Conservation (phyloP, 2,113 vertebrate species). For the Ceuthmochares aereus region DNA sequence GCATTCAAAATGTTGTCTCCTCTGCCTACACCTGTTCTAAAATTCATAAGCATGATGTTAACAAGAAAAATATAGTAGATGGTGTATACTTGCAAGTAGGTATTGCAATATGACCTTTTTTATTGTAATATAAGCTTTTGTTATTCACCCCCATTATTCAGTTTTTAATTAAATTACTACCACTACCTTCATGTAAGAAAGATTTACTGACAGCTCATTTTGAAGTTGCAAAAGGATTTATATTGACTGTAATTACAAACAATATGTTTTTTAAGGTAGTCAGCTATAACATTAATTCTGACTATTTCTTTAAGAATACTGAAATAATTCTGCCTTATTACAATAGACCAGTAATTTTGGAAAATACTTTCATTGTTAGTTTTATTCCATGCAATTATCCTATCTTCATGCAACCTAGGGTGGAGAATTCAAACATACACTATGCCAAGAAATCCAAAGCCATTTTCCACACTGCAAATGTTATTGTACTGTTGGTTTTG, state of each 20-base stretch:
- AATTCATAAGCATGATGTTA: neutral
- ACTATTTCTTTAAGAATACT: neutral
- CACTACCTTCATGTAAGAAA: neutral
- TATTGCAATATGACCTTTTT: neutral
- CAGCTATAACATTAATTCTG: neutral
- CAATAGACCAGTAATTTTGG: neutral
- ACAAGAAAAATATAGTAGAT: neutral
- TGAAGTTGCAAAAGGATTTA: neutral
- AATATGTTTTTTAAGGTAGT: neutral
- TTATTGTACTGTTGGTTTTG: neutral
- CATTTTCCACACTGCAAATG: neutral
- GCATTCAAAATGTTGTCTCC: neutral
- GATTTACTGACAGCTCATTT: neutral
- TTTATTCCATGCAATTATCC: neutral
- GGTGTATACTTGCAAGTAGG: too few relatives aligned
- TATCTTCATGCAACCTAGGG: neutral
- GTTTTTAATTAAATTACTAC: neutral
- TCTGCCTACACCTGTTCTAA: neutral
- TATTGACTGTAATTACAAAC: neutral
- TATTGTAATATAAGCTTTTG: neutral
- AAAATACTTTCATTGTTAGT: neutral
- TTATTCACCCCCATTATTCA: neutral
- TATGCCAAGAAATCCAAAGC: neutral
- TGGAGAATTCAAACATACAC: neutral
- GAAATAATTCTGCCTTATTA: neutral